These are phyloP conservation scores for Paracanthobrama guichenoti DNA, from an alignment of 2,113 vertebrate genomes.

Conservation along the genomic window DNA sequence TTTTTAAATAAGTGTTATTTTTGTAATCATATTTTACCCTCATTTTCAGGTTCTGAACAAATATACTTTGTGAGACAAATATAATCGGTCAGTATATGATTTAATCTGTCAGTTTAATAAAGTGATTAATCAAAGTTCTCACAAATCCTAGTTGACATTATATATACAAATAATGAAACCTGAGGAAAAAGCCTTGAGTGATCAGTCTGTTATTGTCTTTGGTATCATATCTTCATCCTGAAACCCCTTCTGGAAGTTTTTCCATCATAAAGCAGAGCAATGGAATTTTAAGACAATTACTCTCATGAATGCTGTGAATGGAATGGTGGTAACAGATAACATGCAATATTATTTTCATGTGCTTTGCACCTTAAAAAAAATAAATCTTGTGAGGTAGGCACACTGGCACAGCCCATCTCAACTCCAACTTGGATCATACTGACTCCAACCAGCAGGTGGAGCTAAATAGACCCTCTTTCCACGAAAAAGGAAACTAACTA, in stretches of 20 bases:
- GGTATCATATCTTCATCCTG: conserved; percentile 37
- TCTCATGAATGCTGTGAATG: background rate
- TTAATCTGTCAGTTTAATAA: conserved; percentile 27
- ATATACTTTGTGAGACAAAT: conserved; percentile 1
- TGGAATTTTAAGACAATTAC: conserved; percentile 23
- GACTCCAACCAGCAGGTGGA: conserved; percentile 85
- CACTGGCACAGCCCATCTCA: conserved; percentile 61
- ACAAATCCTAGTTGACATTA: background rate
- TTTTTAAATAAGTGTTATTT: conserved; percentile 11
- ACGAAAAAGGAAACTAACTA: conserved; percentile 84
- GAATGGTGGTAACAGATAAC: background rate
- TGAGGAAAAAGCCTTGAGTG: conserved; percentile 31
- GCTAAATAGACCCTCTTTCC: conserved; percentile 88
- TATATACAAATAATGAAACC: conserved; percentile 38
- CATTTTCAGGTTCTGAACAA: conserved; percentile 36
- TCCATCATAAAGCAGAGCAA: conserved; percentile 5
- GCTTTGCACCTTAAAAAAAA: background rate
- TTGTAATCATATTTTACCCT: background rate
- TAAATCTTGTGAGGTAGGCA: background rate
- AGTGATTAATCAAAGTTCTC: background rate
- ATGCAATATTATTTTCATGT: background rate
- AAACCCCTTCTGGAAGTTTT: background rate
- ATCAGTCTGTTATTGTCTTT: conserved; percentile 40
- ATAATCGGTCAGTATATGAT: conserved; percentile 10
- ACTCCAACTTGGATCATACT: conserved; percentile 89